Percentiles rank a stretch among this genome's conserved stretches.
phyloP scores from a whole-genome alignment of 2,113 vertebrate species.

The Thunnus maccoyii region DNA sequence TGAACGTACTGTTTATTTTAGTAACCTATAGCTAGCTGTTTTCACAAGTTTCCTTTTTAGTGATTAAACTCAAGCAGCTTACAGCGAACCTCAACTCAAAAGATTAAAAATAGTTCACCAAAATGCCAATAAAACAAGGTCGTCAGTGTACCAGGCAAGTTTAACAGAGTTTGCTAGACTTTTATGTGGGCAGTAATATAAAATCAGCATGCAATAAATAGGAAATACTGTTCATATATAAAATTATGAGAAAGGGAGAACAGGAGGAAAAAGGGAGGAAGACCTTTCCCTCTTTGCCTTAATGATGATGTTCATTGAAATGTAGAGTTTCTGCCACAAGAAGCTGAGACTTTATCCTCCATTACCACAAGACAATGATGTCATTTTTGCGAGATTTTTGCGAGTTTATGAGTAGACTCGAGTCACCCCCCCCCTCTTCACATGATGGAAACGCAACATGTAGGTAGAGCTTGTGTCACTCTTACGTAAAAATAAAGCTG shows the following conservation, averaged over 20 bases:
- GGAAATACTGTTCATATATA: slow-evolving; percentile 32
- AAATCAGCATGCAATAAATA: slow-evolving; percentile 43
- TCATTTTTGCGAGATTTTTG: background rate
- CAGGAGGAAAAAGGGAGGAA: background rate
- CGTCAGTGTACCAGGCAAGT: slow-evolving; percentile 2
- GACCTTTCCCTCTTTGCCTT: background rate
- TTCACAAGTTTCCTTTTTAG: background rate
- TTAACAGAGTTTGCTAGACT: slow-evolving; percentile 16
- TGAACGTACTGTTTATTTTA: background rate
- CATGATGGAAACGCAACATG: too few relatives aligned
- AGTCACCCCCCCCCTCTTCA: too few relatives aligned
- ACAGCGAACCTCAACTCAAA: background rate
- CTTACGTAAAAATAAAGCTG: too few relatives aligned
- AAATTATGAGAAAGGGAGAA: slow-evolving; percentile 7
- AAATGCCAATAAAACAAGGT: slow-evolving; percentile 39
- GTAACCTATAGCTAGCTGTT: background rate
- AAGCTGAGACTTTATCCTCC: background rate
- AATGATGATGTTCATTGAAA: slow-evolving; percentile 4
- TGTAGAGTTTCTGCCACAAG: background rate
- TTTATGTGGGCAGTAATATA: slow-evolving; percentile 29
- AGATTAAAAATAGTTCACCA: slow-evolving; percentile 1
- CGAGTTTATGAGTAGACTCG: background rate
- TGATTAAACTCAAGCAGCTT: background rate
- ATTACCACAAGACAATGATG: background rate
- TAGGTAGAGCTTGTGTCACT: too few relatives aligned